Evolutionary conservation across 1,140 invertebrate genomes (phyloP).

Genomic region (Hesperophylax magnus): DNA sequence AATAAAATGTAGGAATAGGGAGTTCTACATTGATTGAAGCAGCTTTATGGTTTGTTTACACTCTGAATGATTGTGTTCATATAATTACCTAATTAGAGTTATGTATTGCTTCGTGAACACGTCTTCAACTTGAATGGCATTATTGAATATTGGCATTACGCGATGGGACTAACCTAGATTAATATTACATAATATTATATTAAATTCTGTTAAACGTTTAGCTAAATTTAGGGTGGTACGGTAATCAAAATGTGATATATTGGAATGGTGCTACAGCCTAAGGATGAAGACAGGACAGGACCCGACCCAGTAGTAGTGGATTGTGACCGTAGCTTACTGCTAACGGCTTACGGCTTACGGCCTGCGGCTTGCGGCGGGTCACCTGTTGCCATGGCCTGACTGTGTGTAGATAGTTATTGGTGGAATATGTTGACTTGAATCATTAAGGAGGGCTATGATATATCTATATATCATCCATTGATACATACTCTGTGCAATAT

Average conservation of each 20-base stretch:
- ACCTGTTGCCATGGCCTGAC: conserved; percentile 49
- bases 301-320: not conserved
- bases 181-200: conserved; percentile 61
- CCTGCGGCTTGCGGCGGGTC: too few species aligned
- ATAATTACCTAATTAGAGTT: conserved; percentile 56
- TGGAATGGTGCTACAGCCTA: conserved; percentile 71
- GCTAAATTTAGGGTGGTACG: conserved; percentile 73
- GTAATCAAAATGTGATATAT: conserved; percentile 74
- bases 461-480: conserved; percentile 65
- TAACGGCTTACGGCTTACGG: too few species aligned
- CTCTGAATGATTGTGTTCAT: conserved; percentile 58
- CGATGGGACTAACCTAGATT: conserved; percentile 73
- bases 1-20: conserved; percentile 50
- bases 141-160: conserved; percentile 71
- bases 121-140: conserved; percentile 55
- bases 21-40: conserved; percentile 53
- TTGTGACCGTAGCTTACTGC: too few species aligned
- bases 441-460: conserved; percentile 69
- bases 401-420: conserved; percentile 57
- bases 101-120: conserved; percentile 52
- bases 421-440: conserved; percentile 52
- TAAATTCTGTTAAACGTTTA: conserved; percentile 72
- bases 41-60: conserved; percentile 56
- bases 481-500: conserved; percentile 76
- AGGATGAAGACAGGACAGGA: conserved; percentile 43